Evolutionary conservation across 2,888 invertebrate genomes (phyloP).

Genomic region (Hedya salicella): DNA sequence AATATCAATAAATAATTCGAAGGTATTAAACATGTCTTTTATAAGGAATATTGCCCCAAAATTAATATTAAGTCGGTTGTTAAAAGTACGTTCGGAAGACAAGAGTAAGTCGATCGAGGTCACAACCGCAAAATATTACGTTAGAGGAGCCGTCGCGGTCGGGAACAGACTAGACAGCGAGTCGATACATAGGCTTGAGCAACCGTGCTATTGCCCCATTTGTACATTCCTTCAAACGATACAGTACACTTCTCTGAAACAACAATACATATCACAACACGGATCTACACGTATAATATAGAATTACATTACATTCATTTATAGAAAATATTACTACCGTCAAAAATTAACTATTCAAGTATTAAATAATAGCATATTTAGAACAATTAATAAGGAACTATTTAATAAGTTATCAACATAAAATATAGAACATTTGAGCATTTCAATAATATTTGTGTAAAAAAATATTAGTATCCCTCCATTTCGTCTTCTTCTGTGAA

Average conservation of each 20-base stretch:
- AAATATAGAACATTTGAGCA: conserved; percentile 82
- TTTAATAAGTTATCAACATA: conserved; percentile 79
- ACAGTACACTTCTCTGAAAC: conserved; percentile 67
- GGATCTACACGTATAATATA: conserved; percentile 67
- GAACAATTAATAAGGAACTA: conserved; percentile 76
- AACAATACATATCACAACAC: conserved; percentile 81
- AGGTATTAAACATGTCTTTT: conserved; percentile 78
- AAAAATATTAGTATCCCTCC: conserved; percentile 75
- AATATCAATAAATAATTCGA: conserved; percentile 62
- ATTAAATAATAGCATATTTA: conserved; percentile 68
- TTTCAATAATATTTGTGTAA: conserved; percentile 77
- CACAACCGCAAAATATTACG: conserved; percentile 76
- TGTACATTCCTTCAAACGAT: conserved; percentile 69
- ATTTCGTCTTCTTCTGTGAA: conserved; percentile 60
- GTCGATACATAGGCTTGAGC: conserved; percentile 68
- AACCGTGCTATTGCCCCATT: conserved; percentile 70
- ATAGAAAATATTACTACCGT: conserved; percentile 65
- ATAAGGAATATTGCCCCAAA: conserved; percentile 80
- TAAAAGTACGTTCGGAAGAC: conserved; percentile 73
- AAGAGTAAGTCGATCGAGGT: conserved; percentile 67
- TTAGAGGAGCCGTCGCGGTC: conserved; percentile 56
- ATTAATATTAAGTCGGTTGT: conserved; percentile 59
- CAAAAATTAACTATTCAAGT: conserved; percentile 68
- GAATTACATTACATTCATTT: conserved; percentile 60
- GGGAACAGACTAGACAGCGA: conserved; percentile 18